Conservation (phyloP, 1,140 invertebrate genomes). For the Drosophila biarmipes region DNA sequence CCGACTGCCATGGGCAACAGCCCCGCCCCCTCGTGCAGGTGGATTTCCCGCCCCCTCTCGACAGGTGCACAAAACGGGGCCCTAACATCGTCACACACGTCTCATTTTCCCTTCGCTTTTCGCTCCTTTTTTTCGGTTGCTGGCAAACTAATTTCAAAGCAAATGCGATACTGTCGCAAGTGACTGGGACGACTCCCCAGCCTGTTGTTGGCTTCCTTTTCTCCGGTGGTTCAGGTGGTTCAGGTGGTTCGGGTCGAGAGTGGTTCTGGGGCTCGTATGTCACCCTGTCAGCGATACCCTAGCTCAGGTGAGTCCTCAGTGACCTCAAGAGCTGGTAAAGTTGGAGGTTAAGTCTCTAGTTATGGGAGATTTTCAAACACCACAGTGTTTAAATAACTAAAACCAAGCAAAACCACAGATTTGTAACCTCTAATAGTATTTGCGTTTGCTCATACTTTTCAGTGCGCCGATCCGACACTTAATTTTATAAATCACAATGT, state of each 20-base stretch:
- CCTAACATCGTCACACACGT: constrained; percentile 52
- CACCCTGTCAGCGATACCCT: constrained; percentile 28
- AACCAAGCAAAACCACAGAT: too few species aligned
- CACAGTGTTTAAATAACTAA: too few species aligned
- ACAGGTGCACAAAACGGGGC: constrained; percentile 54
- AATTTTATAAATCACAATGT: too few species aligned
- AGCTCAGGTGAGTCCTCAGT: constrained; percentile 5
- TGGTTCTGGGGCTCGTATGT: constrained; percentile 20
- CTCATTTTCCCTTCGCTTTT: constrained; percentile 31
- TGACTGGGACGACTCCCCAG: constrained; percentile 42
- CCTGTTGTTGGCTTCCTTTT: constrained; percentile 52
- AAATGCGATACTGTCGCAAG: constrained; percentile 55
- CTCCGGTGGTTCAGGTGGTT: constrained; percentile 15
- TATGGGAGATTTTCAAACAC: too few species aligned
- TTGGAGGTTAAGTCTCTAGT: neutral
- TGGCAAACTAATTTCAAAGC: constrained; percentile 69
- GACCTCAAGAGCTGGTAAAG: constrained; percentile 6
- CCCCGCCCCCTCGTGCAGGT: constrained; percentile 3
- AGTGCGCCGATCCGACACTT: too few species aligned
- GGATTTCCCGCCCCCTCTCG: constrained; percentile 8
- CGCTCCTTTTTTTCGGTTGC: constrained; percentile 1
- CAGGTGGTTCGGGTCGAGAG: constrained; percentile 3
- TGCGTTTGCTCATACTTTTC: too few species aligned
- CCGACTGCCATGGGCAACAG: constrained; percentile 45
- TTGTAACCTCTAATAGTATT: too few species aligned